phyloP scores from a whole-genome alignment of 1,140 invertebrate species.

The Physella acuta region DNA sequence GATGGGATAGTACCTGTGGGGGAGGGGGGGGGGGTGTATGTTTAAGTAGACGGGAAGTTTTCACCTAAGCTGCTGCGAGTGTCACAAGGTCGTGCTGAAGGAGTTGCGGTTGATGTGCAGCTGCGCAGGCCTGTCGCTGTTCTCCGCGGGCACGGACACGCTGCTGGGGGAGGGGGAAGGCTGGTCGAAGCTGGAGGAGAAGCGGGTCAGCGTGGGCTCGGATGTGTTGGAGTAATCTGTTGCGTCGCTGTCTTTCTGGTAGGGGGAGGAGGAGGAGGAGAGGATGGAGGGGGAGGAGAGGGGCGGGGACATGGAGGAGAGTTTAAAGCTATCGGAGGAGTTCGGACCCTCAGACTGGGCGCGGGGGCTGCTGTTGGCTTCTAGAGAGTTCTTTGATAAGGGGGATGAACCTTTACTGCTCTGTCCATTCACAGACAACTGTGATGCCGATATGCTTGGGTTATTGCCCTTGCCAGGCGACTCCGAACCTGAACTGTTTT shows the following conservation, averaged over 20 bases:
- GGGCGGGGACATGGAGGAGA: background rate
- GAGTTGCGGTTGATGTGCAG: slow-evolving; percentile 1
- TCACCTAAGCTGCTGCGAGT: too few species aligned
- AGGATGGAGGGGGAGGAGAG: slow-evolving; percentile 4
- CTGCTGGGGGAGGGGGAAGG: background rate
- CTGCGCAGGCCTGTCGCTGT: background rate
- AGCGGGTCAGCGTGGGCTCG: background rate
- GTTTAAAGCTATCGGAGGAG: background rate
- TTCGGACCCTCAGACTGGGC: slow-evolving; percentile 18
- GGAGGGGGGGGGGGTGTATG: too few species aligned
- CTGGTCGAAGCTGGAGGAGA: background rate
- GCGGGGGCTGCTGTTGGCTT: background rate
- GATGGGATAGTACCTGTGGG: too few species aligned
- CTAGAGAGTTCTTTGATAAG: background rate
- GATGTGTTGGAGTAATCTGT: background rate
- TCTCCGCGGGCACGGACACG: slow-evolving; percentile 7
- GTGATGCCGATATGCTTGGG: background rate
- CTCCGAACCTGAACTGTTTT: background rate
- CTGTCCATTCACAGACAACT: too few species aligned
- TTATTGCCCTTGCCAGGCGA: background rate
- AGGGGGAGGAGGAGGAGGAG: background rate
- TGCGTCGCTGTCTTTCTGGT: background rate
- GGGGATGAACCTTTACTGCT: too few species aligned
- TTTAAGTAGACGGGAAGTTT: too few species aligned
- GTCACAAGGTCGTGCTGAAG: slow-evolving; percentile 14